A percentile compares a stretch with the other conserved stretches of the same genome.
phyloP scores from a whole-genome alignment of 2,113 vertebrate species.

The Rhea americana region DNA sequence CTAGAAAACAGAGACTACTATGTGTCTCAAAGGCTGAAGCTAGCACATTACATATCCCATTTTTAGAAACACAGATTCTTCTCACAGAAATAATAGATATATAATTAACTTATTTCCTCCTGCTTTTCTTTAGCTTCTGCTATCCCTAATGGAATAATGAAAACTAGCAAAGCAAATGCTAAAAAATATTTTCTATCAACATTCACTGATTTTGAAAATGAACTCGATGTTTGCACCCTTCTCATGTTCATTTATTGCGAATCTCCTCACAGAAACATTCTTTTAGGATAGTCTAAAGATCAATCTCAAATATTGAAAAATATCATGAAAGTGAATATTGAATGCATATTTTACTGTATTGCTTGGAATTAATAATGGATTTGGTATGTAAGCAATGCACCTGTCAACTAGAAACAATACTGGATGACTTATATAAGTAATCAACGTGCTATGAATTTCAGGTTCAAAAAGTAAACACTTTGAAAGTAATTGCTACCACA shows the following conservation, averaged over 20 bases:
- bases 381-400: background rate
- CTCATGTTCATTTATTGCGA: rapidly evolving
- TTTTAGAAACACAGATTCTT: background rate
- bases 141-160: background rate
- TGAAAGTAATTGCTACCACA: background rate
- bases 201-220: background rate
- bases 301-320: background rate
- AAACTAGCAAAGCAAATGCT: background rate
- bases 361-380: background rate
- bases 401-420: background rate
- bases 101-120: background rate
- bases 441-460: background rate
- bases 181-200: background rate
- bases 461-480: background rate
- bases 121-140: background rate
- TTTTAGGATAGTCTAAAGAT: background rate
- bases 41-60: background rate
- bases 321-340: background rate
- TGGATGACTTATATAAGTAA: background rate
- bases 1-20: background rate
- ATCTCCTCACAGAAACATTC: background rate
- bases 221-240: background rate
- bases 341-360: background rate
- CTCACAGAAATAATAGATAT: background rate
- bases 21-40: background rate